Conservation (phyloP, 2,797 vertebrate genomes). For the Syndactyla subalaris region DNA sequence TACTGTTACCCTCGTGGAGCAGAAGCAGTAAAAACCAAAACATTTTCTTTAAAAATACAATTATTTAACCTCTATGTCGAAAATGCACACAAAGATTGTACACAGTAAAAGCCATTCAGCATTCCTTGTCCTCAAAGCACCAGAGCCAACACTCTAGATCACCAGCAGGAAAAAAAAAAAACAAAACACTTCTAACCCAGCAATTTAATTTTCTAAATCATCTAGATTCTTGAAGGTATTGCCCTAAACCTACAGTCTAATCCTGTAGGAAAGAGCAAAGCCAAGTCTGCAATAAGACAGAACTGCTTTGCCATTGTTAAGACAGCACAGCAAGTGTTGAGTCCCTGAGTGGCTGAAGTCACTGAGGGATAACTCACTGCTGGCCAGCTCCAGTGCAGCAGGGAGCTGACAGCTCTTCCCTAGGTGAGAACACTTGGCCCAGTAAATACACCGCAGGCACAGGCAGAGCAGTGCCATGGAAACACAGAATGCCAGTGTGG, state of each 20-base stretch:
- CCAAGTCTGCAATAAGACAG: neutral
- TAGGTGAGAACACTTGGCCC: slow-evolving; percentile 49
- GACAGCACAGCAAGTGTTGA: neutral
- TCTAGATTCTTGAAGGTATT: neutral
- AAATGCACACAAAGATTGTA: neutral
- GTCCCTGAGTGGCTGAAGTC: neutral
- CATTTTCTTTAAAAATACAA: neutral
- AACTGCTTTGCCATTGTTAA: neutral
- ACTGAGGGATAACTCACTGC: slow-evolving; percentile 6
- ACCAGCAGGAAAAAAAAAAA: neutral
- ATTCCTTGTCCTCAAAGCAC: neutral
- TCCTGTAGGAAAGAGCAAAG: neutral
- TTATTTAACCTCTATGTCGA: neutral
- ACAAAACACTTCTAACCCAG: neutral
- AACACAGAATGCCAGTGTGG: slow-evolving; percentile 46
- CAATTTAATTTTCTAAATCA: neutral
- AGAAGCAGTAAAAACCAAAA: neutral
- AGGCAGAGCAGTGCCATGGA: slow-evolving; percentile 72
- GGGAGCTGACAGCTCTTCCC: slow-evolving; percentile 28
- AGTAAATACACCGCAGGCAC: neutral
- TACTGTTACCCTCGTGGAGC: neutral
- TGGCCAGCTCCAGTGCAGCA: slow-evolving; percentile 37
- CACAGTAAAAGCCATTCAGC: neutral
- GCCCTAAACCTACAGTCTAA: neutral
- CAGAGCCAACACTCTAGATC: neutral